phyloP scores from a whole-genome alignment of 2,797 vertebrate genomes.

The Sitta carolinensis region DNA sequence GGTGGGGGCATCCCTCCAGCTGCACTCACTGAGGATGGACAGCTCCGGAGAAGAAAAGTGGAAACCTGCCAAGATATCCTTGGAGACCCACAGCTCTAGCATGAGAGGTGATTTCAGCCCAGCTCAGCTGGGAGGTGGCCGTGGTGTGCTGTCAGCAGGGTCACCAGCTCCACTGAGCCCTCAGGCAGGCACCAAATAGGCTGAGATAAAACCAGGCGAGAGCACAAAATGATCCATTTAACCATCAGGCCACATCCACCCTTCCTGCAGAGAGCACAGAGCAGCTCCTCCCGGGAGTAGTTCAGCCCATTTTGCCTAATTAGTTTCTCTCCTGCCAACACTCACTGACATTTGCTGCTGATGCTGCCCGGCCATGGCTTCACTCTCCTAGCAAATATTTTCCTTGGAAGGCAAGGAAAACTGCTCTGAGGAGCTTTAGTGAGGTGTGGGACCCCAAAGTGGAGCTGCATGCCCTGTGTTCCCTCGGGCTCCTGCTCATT shows the following conservation, averaged over 20 bases:
- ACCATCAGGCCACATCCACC: background rate
- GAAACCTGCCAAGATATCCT: background rate
- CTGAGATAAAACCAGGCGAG: background rate
- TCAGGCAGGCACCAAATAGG: background rate
- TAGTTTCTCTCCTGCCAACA: background rate
- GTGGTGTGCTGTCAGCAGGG: background rate
- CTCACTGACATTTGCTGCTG: constrained; percentile 38
- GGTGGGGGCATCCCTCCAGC: background rate
- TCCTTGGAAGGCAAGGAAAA: constrained; percentile 44
- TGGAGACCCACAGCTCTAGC: background rate
- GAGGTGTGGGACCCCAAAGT: background rate
- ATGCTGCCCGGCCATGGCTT: background rate
- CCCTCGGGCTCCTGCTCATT: background rate
- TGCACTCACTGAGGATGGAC: background rate
- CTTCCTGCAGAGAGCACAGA: background rate
- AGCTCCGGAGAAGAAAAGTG: background rate
- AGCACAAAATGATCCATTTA: background rate
- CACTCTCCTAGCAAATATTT: constrained; percentile 46
- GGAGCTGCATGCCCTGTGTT: background rate
- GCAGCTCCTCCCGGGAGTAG: background rate
- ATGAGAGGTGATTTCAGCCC: background rate
- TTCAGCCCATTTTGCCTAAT: background rate
- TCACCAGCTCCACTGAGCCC: background rate
- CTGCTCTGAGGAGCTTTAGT: background rate
- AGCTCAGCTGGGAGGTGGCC: background rate